Percentiles rank a stretch among this genome's conserved stretches.
phyloP scores from a whole-genome alignment of 2,888 invertebrate species.

The Dynastes grantii region DNA sequence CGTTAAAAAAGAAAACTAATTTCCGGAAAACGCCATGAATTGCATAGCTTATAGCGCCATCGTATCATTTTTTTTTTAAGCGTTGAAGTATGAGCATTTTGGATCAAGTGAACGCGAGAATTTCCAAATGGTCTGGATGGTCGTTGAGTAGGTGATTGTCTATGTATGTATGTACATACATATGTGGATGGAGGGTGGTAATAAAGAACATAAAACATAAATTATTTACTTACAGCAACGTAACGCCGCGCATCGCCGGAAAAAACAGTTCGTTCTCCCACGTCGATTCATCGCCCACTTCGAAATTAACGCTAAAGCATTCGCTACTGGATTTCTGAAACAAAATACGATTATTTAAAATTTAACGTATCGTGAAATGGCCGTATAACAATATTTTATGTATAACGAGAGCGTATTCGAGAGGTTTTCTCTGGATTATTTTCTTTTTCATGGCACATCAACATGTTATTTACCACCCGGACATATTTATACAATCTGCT shows the following conservation, averaged over 20 bases:
- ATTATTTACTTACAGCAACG: constrained; percentile 75
- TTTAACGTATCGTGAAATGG: too few species aligned
- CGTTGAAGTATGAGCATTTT: neutral
- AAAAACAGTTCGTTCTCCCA: constrained; percentile 76
- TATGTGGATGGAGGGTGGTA: constrained; percentile 5
- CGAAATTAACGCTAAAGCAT: constrained; percentile 82
- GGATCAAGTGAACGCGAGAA: neutral
- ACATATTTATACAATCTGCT: too few species aligned
- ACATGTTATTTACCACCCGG: too few species aligned
- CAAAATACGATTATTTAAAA: constrained; percentile 55
- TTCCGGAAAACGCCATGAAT: constrained; percentile 25
- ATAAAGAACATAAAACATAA: neutral
- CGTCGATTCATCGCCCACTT: constrained; percentile 73
- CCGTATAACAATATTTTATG: too few species aligned
- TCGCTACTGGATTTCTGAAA: constrained; percentile 82
- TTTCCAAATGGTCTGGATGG: neutral
- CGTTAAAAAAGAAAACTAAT: constrained; percentile 8
- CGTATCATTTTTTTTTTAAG: too few species aligned
- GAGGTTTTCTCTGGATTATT: too few species aligned
- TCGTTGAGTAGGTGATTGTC: neutral
- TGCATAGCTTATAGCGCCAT: neutral
- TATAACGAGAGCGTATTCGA: too few species aligned
- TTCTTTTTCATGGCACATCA: too few species aligned
- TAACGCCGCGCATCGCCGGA: constrained; percentile 78
- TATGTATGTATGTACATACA: neutral